Conservation (phyloP, 2,113 vertebrate genomes). For the Sakesphorus luctuosus region DNA sequence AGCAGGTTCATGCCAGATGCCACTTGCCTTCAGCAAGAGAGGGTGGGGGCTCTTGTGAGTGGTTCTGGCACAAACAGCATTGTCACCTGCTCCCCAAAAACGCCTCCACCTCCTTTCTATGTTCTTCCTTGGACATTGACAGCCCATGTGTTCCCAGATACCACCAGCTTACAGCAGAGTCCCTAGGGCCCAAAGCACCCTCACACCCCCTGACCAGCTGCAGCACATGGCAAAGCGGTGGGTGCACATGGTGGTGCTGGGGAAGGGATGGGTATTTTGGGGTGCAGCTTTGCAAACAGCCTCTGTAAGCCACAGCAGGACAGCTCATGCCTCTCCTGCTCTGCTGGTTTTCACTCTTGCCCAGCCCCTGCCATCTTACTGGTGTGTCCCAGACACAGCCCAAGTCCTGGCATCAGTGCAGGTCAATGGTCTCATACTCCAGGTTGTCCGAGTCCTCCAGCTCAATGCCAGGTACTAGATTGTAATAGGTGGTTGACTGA, state of each 20-base stretch:
- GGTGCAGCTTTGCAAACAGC: not conserved
- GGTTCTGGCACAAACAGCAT: not conserved
- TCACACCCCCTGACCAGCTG: not conserved
- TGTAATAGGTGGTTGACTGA: conserved; percentile 89
- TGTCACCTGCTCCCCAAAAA: not conserved
- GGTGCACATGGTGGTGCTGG: fast-evolving
- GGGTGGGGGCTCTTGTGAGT: not conserved
- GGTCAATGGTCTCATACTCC: conserved; percentile 84
- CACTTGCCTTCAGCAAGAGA: not conserved
- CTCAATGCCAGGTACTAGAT: conserved; percentile 85
- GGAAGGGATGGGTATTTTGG: not conserved
- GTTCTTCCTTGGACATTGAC: not conserved
- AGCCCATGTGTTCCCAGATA: not conserved
- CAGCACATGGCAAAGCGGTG: not conserved
- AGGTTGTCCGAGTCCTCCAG: conserved; percentile 87
- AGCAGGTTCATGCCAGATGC: not conserved
- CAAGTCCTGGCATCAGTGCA: conserved; percentile 50
- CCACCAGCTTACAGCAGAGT: fast-evolving
- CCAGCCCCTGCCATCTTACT: not conserved
- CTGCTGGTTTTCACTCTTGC: not conserved
- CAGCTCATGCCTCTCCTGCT: not conserved
- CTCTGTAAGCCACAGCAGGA: not conserved
- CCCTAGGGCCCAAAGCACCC: not conserved
- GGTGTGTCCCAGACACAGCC: not conserved
- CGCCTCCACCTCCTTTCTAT: not conserved